Evolutionary conservation across 2,113 vertebrate genomes (phyloP).

Genomic region (Butorides virescens): DNA sequence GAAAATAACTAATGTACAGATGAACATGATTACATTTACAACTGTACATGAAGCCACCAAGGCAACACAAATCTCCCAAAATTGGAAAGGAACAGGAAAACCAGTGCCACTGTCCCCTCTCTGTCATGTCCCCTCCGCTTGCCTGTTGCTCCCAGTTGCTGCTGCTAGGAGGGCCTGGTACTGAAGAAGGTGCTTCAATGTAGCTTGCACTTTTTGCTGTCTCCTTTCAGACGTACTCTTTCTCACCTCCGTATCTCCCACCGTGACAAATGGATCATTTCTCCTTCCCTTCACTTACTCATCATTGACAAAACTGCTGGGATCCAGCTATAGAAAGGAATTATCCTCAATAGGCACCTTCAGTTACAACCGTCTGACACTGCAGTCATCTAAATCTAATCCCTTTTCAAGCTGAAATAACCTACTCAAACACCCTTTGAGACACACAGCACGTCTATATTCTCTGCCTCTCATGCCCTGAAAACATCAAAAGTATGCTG

Average conservation of each 20-base stretch:
- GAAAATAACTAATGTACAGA: not conserved
- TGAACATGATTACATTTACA: not conserved
- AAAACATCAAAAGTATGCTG: conserved; percentile 33
- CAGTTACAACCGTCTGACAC: conserved; percentile 57
- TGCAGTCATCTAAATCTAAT: conserved; percentile 63
- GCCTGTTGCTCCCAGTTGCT: fast-evolving
- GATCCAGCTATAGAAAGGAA: conserved; percentile 59
- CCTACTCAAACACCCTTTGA: conserved; percentile 57
- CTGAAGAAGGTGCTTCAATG: not conserved
- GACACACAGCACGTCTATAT: conserved; percentile 41
- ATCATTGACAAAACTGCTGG: conserved; percentile 38
- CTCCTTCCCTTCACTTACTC: conserved; percentile 38
- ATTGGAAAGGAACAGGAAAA: not conserved
- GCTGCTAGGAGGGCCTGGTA: not conserved
- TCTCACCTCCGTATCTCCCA: not conserved
- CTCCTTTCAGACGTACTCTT: not conserved
- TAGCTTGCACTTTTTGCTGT: not conserved
- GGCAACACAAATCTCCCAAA: not conserved
- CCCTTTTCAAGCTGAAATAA: conserved; percentile 70
- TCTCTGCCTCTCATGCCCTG: conserved; percentile 18
- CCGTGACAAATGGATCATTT: conserved; percentile 48
- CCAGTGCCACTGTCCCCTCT: not conserved
- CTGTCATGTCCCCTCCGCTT: not conserved
- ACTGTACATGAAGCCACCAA: fast-evolving
- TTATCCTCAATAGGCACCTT: conserved; percentile 64